Base-by-base conservation (phyloP, 2,113 vertebrate genomes). In the Megaceryle maxima region DNA sequence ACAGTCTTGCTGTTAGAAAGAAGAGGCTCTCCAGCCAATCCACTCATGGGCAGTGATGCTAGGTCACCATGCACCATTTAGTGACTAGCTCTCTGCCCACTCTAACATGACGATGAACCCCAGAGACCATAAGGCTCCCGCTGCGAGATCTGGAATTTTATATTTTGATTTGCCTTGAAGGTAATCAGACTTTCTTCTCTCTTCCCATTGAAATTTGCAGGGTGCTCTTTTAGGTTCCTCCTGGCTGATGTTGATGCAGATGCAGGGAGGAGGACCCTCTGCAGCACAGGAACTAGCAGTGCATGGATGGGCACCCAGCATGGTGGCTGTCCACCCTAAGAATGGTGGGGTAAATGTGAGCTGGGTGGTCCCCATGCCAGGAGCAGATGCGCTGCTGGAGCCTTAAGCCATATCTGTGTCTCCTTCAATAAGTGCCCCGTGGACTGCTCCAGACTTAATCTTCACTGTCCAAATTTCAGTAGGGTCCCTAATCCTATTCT, bases 271-370 rank as follows among this genome's bases (percentile, higher is more conserved):
- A 50, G 35, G 17, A n/a, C 7, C 8, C 13, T 31, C 48, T 62
- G 55, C 2, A 5, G 10, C 22, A 26, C 33, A 29, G 39, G 50
- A 66, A 10, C 67, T 57, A 56, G 9, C 39, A 78, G 29, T 14
- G 37, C 41, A 24, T 10, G 51, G 66, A 13, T 24, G 10, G 4
- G 17, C 11, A 39, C 11, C 25, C 69, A 51, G 37, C 14, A 22
- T 25, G 26, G 48, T 56, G 51, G 13, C 16, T 1, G 0, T 64
- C 29, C 29, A 20, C 26, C 9, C 11, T 25, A 18, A 0, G 6
- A 31, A 25, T 0, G 0, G 6, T 21, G 41, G 35, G 20, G 1
- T n/a, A 10, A 19, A 5, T 12, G 35, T 14, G 29, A 87, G 29
- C 2, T 5, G 43, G 8, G 14, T 22, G 21, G 31, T 67, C 31